Percentiles rank a stretch among this genome's conserved stretches.
phyloP scores from a whole-genome alignment of 2,888 invertebrate genomes.

The Coelogynopora nodosa region DNA sequence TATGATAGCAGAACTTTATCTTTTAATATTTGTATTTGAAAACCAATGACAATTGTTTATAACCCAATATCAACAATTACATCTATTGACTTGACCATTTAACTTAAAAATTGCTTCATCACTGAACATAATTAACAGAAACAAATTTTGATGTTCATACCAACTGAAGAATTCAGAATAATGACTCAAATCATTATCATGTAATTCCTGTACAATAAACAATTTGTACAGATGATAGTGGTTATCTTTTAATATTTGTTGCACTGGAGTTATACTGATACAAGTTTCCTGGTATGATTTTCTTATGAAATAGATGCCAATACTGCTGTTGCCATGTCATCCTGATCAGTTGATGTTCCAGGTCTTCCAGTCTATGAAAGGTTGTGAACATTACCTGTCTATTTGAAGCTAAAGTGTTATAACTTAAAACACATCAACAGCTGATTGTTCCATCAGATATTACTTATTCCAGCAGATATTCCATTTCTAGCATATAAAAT shows the following conservation, averaged over 20 bases:
- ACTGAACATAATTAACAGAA: conserved; percentile 1
- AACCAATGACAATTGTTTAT: background rate
- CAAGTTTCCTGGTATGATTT: background rate
- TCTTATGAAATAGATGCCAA: background rate
- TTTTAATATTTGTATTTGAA: background rate
- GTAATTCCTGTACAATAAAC: background rate
- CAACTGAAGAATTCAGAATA: background rate
- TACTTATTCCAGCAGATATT: too few species aligned
- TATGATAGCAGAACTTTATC: background rate
- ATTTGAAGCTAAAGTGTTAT: background rate
- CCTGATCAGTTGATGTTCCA: background rate
- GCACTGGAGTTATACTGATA: background rate
- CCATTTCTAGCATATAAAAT: background rate
- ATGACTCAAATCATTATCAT: background rate
- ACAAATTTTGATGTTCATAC: background rate
- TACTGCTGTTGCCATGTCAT: background rate
- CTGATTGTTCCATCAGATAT: too few species aligned
- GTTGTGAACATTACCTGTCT: background rate
- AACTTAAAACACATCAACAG: background rate
- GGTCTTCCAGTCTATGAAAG: conserved; percentile 7
- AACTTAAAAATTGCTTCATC: background rate
- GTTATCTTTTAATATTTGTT: background rate
- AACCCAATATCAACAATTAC: background rate
- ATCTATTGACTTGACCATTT: conserved; percentile 5
- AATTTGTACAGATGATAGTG: conserved; percentile 11